A percentile compares a stretch with the other conserved stretches of the same genome.
These are phyloP conservation scores for Zhuqinia jingwanae DNA, from an alignment of 2,888 invertebrate species.

Conservation along the genomic window DNA sequence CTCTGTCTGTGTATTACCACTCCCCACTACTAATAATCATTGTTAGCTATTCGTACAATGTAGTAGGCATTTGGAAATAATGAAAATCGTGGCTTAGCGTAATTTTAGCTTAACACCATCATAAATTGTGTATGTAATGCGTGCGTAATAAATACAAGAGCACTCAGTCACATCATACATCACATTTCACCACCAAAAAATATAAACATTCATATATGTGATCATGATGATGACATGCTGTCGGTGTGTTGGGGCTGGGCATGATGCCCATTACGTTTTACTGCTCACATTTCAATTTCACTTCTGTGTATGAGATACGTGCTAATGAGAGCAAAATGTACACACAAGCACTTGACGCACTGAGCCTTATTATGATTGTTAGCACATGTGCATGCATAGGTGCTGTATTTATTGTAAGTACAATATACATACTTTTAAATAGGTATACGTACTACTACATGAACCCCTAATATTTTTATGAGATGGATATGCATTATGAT, in stretches of 20 bases:
- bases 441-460: too few species aligned
- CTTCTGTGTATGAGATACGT: constrained; percentile 23
- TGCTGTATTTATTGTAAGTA: too few species aligned
- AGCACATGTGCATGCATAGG: neutral
- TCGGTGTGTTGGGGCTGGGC: neutral
- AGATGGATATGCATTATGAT: too few species aligned
- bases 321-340: constrained; percentile 25
- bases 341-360: neutral
- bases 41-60: neutral
- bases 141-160: neutral
- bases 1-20: too few species aligned
- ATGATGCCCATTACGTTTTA: constrained; percentile 32
- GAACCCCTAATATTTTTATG: too few species aligned
- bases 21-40: neutral
- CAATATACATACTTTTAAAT: too few species aligned
- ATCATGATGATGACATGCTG: neutral
- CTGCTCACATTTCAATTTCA: constrained; percentile 32
- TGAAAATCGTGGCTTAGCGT: neutral
- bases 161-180: neutral
- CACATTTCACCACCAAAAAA: neutral
- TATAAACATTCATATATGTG: neutral
- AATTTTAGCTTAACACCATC: neutral
- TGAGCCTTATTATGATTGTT: neutral
- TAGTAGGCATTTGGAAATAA: neutral
- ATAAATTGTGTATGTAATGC: too few species aligned